These are phyloP conservation scores for Cataglyphis livida DNA, from an alignment of 2,888 invertebrate species.

Conservation along the genomic window DNA sequence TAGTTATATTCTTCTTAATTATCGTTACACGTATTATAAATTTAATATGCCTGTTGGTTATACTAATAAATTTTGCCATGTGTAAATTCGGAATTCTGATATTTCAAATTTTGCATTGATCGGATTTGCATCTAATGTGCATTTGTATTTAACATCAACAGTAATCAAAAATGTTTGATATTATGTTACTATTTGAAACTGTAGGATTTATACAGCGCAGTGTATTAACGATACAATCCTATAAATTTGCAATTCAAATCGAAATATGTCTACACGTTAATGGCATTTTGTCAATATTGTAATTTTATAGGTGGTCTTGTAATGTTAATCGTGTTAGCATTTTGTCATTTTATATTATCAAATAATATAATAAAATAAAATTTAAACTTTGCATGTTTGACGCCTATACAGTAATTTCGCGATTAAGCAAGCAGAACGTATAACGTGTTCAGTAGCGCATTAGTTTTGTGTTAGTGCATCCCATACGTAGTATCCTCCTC, in stretches of 20 bases:
- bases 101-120: slow-evolving; percentile 11
- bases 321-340: not conserved
- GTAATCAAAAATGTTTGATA: slow-evolving; percentile 17
- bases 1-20: not conserved
- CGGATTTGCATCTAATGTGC: slow-evolving; percentile 5
- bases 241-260: slow-evolving; percentile 26
- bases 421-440: slow-evolving; percentile 27
- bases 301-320: slow-evolving; percentile 7
- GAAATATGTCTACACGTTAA: not conserved
- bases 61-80: not conserved
- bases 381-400: not conserved
- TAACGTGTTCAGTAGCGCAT: slow-evolving; percentile 59
- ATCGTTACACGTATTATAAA: slow-evolving; percentile 1
- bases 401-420: slow-evolving; percentile 18
- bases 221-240: slow-evolving; percentile 29
- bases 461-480: slow-evolving; percentile 69
- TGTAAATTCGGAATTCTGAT: not conserved
- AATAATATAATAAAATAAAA: slow-evolving; percentile 4
- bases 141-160: slow-evolving; percentile 17
- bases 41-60: not conserved
- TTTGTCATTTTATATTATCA: slow-evolving; percentile 6
- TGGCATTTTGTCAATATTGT: slow-evolving; percentile 11
- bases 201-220: not conserved
- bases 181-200: slow-evolving; percentile 17
- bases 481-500: not conserved